Conservation (phyloP, 2,888 invertebrate species). For the Alloscopus bannaensis region DNA sequence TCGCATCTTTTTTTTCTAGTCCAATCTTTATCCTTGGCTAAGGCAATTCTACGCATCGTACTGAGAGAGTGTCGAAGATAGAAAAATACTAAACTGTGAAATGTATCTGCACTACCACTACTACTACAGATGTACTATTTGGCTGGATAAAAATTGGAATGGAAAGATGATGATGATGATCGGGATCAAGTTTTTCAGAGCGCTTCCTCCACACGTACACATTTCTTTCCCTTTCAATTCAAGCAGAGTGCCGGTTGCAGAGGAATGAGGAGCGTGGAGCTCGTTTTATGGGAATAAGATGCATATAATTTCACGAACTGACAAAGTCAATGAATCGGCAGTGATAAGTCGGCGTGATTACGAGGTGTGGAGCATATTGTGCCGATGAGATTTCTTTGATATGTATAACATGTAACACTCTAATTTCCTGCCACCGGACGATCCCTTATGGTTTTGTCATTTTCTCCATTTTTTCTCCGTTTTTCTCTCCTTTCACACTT, state of each 20-base stretch:
- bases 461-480: conserved; percentile 14
- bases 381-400: conserved; percentile 32
- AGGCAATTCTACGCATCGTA: no score
- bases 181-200: conserved; percentile 30
- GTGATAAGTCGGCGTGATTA: conserved; percentile 64
- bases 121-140: no score
- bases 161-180: conserved; percentile 31
- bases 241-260: not conserved
- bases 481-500: not conserved
- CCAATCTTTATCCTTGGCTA: no score
- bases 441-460: conserved; percentile 53
- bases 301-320: conserved; percentile 59
- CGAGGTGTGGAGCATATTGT: conserved; percentile 57
- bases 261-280: conserved; percentile 1
- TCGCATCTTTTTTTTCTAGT: no score
- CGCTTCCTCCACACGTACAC: not conserved
- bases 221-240: not conserved
- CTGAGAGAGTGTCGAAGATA: no score
- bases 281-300: conserved; percentile 54
- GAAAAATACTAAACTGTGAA: conserved; percentile 21
- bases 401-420: conserved; percentile 55
- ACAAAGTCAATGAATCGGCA: conserved; percentile 66
- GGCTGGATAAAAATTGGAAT: conserved; percentile 12
- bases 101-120: conserved; percentile 10
- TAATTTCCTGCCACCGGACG: conserved; percentile 56